A percentile compares a stretch with the other conserved stretches of the same genome.
Evolutionary conservation across 2,888 invertebrate genomes (phyloP).

Genomic region (Homarus gammarus): DNA sequence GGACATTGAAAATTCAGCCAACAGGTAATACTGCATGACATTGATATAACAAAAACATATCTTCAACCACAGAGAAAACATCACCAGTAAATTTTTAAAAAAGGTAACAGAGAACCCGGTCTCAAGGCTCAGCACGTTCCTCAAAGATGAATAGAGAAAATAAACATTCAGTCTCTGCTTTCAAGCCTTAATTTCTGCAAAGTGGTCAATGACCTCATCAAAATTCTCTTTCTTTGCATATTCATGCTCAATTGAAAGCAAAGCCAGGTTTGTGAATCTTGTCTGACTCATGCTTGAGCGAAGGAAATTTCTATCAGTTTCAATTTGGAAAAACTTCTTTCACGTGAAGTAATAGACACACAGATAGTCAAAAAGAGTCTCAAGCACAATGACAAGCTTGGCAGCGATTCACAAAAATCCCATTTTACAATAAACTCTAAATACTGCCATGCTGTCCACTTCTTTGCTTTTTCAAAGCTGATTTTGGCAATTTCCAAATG

Average conservation of each 20-base stretch:
- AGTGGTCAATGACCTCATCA: conserved; percentile 1
- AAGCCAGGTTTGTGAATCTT: conserved; percentile 31
- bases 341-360: conserved; percentile 30
- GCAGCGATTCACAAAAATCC: conserved; percentile 16
- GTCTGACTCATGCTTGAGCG: conserved; percentile 38
- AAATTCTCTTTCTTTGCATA: conserved; percentile 16
- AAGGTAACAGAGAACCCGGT: no score
- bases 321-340: conserved; percentile 46
- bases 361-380: conserved; percentile 27
- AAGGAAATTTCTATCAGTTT: conserved; percentile 4
- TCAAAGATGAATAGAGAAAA: no score
- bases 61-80: no score
- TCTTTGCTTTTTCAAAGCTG: not conserved
- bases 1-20: no score
- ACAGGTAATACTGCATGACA: no score
- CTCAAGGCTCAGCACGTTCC: no score
- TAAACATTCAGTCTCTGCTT: no score
- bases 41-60: no score
- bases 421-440: conserved; percentile 18
- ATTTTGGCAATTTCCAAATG: conserved; percentile 27
- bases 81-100: no score
- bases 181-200: no score
- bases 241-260: conserved; percentile 27
- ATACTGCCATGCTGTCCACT: conserved; percentile 23
- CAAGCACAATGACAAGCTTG: conserved; percentile 19